Percentiles rank a stretch among this genome's conserved stretches.
Conservation (phyloP, 1,140 invertebrate genomes). For the Homarus americanus region DNA sequence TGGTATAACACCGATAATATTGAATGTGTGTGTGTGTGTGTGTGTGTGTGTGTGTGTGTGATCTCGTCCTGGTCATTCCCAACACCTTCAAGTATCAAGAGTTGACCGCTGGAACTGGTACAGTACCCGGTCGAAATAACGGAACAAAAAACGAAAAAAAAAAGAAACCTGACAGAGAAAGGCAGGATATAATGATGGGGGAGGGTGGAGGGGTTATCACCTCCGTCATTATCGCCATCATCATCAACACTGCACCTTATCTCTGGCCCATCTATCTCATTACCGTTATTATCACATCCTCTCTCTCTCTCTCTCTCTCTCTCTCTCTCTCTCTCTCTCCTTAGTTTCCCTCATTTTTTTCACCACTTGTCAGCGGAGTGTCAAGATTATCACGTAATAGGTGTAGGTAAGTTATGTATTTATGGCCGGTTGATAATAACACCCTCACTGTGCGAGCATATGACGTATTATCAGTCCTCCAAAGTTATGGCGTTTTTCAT, state of each 20-base stretch:
- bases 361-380: neutral
- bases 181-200: no score
- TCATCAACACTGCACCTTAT: neutral
- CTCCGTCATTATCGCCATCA: conserved; percentile 13
- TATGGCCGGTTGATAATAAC: neutral
- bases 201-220: neutral
- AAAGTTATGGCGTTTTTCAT: no score
- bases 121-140: no score
- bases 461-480: neutral
- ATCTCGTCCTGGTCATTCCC: no score
- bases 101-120: no score
- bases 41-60: no score
- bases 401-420: neutral
- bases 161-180: no score
- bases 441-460: neutral
- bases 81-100: no score
- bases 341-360: neutral
- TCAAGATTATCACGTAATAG: neutral
- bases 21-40: no score
- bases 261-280: conserved; percentile 6
- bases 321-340: neutral
- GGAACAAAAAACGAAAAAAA: no score
- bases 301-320: neutral
- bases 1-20: no score
- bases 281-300: conserved; percentile 15